phyloP scores from a whole-genome alignment of 1,140 invertebrate species.

The Maconellicoccus hirsutus region DNA sequence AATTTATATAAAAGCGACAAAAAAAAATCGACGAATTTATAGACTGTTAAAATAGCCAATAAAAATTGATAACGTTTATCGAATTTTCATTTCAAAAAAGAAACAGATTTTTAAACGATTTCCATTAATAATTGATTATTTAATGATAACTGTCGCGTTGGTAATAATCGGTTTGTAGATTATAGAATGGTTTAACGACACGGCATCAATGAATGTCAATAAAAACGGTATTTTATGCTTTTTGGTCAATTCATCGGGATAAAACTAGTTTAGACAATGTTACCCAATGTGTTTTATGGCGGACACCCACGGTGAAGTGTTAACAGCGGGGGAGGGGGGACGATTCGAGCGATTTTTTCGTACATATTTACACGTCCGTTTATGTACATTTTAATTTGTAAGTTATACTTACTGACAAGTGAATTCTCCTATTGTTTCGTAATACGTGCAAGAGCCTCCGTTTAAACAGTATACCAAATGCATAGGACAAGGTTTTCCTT shows the following conservation, averaged over 20 bases:
- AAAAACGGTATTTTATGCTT: constrained; percentile 3
- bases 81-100: background rate
- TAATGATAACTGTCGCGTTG: background rate
- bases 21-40: background rate
- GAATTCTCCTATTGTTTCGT: constrained; percentile 59
- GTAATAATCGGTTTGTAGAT: background rate
- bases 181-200: background rate
- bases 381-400: too few species aligned
- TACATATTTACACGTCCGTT: too few species aligned
- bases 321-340: background rate
- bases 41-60: background rate
- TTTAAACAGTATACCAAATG: constrained; percentile 57
- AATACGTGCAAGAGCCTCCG: constrained; percentile 66
- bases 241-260: background rate
- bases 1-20: background rate
- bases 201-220: constrained; percentile 3
- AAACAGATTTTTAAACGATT: constrained; percentile 5
- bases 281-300: background rate
- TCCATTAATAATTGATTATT: constrained; percentile 2
- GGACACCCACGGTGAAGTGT: background rate
- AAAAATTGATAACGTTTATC: background rate
- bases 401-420: constrained; percentile 58
- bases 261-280: constrained; percentile 5
- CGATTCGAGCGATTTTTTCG: too few species aligned
- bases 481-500: constrained; percentile 50